phyloP scores from a whole-genome alignment of 37 sponge, comb jelly and placozoan genomes.

The Oscarella lobularis region DNA sequence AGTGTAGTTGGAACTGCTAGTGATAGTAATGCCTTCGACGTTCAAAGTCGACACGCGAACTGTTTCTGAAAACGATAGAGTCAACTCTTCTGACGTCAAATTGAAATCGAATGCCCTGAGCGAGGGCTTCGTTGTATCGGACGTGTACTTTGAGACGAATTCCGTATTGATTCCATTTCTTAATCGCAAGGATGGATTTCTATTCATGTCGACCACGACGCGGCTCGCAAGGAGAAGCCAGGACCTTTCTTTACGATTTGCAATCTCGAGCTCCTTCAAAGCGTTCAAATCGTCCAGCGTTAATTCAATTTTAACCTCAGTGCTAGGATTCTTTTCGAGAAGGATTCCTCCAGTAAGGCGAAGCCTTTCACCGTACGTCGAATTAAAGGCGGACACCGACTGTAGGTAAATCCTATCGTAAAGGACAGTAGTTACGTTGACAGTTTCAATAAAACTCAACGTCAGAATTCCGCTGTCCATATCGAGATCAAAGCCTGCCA shows the following conservation, averaged over 20 bases:
- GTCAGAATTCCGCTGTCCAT: conserved; percentile 53
- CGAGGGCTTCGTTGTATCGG: conserved; percentile 39
- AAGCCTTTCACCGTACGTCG: conserved; percentile 22
- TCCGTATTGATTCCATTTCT: conserved; percentile 12
- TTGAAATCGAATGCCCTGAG: conserved; percentile 55
- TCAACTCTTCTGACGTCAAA: conserved; percentile 48
- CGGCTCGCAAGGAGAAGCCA: conserved; percentile 38
- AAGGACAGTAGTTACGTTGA: conserved; percentile 49
- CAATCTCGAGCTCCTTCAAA: conserved; percentile 26
- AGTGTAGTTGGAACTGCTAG: conserved; percentile 17
- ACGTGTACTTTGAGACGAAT: conserved; percentile 4
- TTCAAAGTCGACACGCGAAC: conserved; percentile 38
- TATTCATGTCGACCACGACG: conserved; percentile 57
- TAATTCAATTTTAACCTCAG: conserved; percentile 23
- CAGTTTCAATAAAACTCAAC: conserved; percentile 72
- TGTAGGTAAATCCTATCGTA: conserved; percentile 40
- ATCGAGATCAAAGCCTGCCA: conserved; percentile 57
- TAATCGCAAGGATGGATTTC: conserved; percentile 39
- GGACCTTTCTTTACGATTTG: conserved; percentile 14
- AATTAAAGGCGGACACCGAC: conserved; percentile 32
- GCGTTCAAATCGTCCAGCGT: conserved; percentile 38
- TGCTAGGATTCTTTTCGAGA: conserved; percentile 13
- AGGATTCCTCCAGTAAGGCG: conserved; percentile 40
- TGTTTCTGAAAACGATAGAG: conserved; percentile 69
- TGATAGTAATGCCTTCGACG: conserved; percentile 38